phyloP scores from a whole-genome alignment of 1,140 invertebrate species.

The Drosophila erecta region DNA sequence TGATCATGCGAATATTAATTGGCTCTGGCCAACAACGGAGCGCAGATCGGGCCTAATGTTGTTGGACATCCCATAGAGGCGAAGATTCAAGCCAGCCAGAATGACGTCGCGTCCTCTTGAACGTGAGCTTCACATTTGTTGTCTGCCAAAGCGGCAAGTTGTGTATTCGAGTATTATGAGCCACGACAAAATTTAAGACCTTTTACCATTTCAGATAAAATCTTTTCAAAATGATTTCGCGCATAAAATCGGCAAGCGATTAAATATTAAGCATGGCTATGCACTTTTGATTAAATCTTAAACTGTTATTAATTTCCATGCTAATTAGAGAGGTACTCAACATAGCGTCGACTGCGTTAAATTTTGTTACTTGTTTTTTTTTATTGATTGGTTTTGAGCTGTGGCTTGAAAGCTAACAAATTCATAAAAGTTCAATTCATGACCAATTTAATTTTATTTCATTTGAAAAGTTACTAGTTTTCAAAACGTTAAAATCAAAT shows the following conservation, averaged over 20 bases:
- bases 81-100: conserved; percentile 58
- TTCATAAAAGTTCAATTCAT: no score
- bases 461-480: no score
- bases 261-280: background rate
- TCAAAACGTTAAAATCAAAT: no score
- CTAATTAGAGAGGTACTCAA: no score
- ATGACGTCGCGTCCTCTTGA: conserved; percentile 66
- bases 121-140: background rate
- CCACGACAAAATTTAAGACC: background rate
- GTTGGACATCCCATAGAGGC: conserved; percentile 47
- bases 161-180: background rate
- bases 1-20: conserved; percentile 83
- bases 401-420: no score
- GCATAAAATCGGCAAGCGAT: background rate
- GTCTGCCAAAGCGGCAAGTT: background rate
- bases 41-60: conserved; percentile 66
- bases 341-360: background rate
- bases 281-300: no score
- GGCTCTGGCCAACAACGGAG: conserved; percentile 71
- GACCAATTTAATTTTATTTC: no score
- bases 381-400: background rate
- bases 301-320: no score
- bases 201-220: background rate
- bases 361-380: background rate
- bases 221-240: background rate